These are phyloP conservation scores for Zaprionus africanus DNA, from an alignment of 1,140 invertebrate species.

Conservation along the genomic window DNA sequence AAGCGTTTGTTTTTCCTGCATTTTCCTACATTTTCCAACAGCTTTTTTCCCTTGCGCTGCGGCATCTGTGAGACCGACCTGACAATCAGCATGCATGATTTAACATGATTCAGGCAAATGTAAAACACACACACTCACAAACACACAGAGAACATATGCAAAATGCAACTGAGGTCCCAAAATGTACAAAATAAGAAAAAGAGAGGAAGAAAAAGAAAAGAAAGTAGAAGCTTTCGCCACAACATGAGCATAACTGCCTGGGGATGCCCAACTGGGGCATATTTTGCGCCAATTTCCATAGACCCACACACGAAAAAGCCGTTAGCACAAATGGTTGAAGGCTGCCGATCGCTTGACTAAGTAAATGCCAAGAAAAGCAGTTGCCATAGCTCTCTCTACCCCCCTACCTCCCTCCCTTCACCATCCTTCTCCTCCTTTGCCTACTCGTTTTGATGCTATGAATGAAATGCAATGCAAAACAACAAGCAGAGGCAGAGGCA, in stretches of 20 bases:
- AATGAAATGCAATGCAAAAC: constrained; percentile 68
- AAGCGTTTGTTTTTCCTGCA: not conserved
- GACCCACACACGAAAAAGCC: constrained; percentile 36
- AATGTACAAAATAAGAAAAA: constrained; percentile 39
- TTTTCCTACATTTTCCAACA: not conserved
- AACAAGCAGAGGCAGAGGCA: constrained; percentile 11
- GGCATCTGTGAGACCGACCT: constrained; percentile 65
- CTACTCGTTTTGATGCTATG: constrained; percentile 45
- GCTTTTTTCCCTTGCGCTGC: constrained; percentile 29
- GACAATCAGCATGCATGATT: constrained; percentile 82
- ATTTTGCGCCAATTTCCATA: constrained; percentile 81
- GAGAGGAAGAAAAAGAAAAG: not conserved
- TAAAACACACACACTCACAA: constrained; percentile 38
- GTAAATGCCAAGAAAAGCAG: constrained; percentile 46
- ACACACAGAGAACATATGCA: constrained; percentile 39
- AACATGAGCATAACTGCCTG: constrained; percentile 59
- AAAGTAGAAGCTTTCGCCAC: constrained; percentile 32
- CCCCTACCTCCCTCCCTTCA: not conserved
- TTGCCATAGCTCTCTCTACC: constrained; percentile 50
- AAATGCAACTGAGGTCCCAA: constrained; percentile 38
- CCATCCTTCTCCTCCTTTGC: constrained; percentile 9
- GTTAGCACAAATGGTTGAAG: not conserved
- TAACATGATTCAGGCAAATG: constrained; percentile 59
- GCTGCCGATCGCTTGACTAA: constrained; percentile 57
- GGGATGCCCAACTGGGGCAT: constrained; percentile 61